Percentiles rank a stretch among this genome's conserved stretches.
Evolutionary conservation across 1,140 invertebrate genomes (phyloP).

Genomic region (Aphis gossypii): DNA sequence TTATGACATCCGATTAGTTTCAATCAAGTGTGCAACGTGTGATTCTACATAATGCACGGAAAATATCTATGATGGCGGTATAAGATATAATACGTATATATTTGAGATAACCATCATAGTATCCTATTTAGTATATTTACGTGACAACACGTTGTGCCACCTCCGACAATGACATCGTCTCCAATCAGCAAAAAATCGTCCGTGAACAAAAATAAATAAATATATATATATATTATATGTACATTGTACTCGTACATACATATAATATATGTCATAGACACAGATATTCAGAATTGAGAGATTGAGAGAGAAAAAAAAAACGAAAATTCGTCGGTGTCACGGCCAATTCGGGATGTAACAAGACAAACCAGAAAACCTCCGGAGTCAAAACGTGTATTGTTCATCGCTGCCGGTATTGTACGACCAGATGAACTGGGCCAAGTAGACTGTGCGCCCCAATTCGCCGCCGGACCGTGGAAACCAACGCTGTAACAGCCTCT

Average conservation of each 20-base stretch:
- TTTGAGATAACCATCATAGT: background rate
- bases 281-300: background rate
- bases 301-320: background rate
- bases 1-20: background rate
- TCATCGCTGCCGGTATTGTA: slow-evolving; percentile 31
- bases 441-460: slow-evolving; percentile 47
- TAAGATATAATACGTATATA: background rate
- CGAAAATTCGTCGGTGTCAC: slow-evolving; percentile 42
- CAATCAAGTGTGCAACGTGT: background rate
- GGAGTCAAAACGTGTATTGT: slow-evolving; percentile 43
- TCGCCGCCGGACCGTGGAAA: slow-evolving; percentile 49
- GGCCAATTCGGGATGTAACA: slow-evolving; percentile 44
- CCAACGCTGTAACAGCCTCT: background rate
- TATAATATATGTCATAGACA: slow-evolving; percentile 17
- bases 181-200: background rate
- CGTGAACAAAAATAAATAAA: slow-evolving; percentile 31
- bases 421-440: slow-evolving; percentile 49
- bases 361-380: slow-evolving; percentile 13
- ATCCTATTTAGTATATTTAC: background rate
- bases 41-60: background rate
- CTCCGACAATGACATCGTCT: background rate
- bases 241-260: too few species aligned
- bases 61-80: background rate
- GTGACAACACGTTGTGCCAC: background rate
- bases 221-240: background rate